Base-by-base conservation (phyloP, 2,888 invertebrate species). In the Ischnus inquisitorius region DNA sequence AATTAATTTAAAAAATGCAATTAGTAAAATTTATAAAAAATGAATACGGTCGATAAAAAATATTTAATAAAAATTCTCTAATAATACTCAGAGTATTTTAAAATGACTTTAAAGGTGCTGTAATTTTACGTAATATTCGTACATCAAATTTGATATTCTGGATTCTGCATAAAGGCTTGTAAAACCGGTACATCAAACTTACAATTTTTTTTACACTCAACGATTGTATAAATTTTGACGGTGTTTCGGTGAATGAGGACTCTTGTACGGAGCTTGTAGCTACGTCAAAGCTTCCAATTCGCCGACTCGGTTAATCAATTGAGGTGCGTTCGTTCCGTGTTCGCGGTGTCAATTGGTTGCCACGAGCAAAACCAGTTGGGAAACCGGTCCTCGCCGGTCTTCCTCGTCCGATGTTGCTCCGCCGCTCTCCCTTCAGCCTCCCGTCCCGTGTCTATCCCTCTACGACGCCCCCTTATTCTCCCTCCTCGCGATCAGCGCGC, bases 301-400 rank as follows among this genome's bases (percentile, higher is more conserved):
- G 34, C 54, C 46, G 51, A 28, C 16, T 76, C 51, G 48, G 22
- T 57, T 48, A 76, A 69, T 79, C 67, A 83, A 83, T 64, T 54
- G 79, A 65, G 62, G 57, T 74, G 74, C 68, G 68, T 51, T 76
- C 22, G 51, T 54, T 34, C 19, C 19, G 25, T 65, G 43, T 22
- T 54, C 28, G 57, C 48, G 39, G 81, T 81, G 81, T 57, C 57
- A 76, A 81, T 81, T 76, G 76, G 51, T 74, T 34, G 25, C 60
- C 57, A 72, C 60, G 48, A 83, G 82, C 78, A 75, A 76, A 34
- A 83, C 79, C 75, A 79, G 79, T 83, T 79, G 79, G 76, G 71
- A 28, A 83, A 83, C 79, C 83, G 79, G 79, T 83, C 64, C 16
- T 19, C 12, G 83, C 71, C 48, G 75, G 75, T 41, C 54, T 62